phyloP scores from a whole-genome alignment of 2,888 invertebrate species.

The Choristoneura rosaceana region DNA sequence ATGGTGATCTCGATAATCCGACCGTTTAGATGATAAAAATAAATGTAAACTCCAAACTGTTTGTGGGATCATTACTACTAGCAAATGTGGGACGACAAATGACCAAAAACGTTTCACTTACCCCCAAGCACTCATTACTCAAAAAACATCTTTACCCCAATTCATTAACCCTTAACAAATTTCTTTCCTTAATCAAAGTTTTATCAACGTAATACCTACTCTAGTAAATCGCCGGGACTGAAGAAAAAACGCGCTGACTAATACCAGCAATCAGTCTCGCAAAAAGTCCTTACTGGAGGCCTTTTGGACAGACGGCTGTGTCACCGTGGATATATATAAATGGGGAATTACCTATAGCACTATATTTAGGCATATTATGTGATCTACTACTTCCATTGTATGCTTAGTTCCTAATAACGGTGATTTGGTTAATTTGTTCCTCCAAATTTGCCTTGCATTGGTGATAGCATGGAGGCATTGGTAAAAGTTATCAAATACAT shows the following conservation, averaged over 20 bases:
- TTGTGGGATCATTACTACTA: neutral
- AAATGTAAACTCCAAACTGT: no score
- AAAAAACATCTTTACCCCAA: constrained; percentile 2
- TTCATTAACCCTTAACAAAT: constrained; percentile 39
- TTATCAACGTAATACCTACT: constrained; percentile 48
- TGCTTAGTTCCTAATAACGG: neutral
- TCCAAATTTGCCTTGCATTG: neutral
- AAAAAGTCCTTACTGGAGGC: constrained; percentile 53
- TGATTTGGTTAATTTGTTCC: neutral
- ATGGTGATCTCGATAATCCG: no score
- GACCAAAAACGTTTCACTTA: neutral
- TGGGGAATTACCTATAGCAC: neutral
- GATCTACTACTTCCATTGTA: neutral
- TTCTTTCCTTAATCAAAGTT: constrained; percentile 36
- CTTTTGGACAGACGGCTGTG: constrained; percentile 9
- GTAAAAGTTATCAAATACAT: neutral
- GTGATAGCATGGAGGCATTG: neutral
- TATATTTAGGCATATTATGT: neutral
- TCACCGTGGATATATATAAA: neutral
- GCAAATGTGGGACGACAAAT: neutral
- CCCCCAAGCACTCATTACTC: neutral
- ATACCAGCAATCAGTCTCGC: constrained; percentile 70
- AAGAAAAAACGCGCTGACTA: constrained; percentile 68
- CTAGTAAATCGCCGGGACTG: constrained; percentile 57
- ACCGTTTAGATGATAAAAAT: no score